Evolutionary conservation across 1,140 invertebrate species (phyloP), one percentile per base, ranked within the genome.

Genomic region (Pseudomyrmex gracilis): DNA sequence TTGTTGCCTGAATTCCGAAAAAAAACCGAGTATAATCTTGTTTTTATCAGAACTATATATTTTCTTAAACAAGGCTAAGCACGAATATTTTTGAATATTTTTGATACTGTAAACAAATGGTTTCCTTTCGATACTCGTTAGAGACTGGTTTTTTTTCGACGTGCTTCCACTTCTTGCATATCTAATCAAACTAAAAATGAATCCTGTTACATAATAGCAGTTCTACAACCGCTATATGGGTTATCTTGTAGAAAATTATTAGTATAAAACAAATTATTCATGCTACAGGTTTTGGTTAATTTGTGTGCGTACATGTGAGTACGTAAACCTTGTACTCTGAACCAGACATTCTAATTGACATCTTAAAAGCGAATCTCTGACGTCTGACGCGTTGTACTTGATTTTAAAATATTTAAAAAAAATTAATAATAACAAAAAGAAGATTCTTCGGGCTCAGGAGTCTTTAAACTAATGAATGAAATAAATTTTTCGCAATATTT

Each of bases 181-280:
- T 85, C 85, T 88, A 87, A 88, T 87, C 70, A 55, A n/a, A 12
- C 76, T 77, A 57, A 55, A 76, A 87, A 49, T 51, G 12, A 68
- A 64, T 47, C 66, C 49, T 49, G 68, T 87, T 87, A 84, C 55
- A 71, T 51, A 87, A 87, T 9, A n/a, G 10, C 20, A 67, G 10
- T 57, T 68, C 5, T 80, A 60, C 12, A 80, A 8, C 1, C 20
- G 43, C 8, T 80, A 70, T 43, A 70, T 70, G 71, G 22, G 45
- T 80, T 80, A 8, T 34, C 12, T 66, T 15, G 43, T 53, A 20
- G 10, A 7, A 34, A 78, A 78, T 68, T 47, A 57, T n/a, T 15
- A 57, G 7, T 0, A 22, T 47, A 7, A 78, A 2, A 58, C 58
- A 60, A 0, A 4, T n/a, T 66, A 3, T 24, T 47, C 1, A 13